Evolutionary conservation across 2,797 vertebrate genomes (phyloP).

Genomic region (Phoxinus dragarum): DNA sequence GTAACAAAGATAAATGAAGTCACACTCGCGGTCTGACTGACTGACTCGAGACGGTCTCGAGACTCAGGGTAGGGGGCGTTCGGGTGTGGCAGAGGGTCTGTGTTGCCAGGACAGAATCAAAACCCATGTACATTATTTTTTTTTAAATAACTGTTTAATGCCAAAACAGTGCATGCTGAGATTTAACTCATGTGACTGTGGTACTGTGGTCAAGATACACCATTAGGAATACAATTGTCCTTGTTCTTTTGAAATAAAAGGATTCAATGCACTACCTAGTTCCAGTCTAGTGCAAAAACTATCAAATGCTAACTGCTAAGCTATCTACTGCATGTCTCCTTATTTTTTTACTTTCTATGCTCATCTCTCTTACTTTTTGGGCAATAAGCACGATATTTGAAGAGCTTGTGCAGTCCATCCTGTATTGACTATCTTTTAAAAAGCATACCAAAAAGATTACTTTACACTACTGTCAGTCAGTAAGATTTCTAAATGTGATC

Average conservation of each 20-base stretch:
- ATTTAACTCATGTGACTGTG: background rate
- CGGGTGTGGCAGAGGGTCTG: background rate
- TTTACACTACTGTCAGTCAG: background rate
- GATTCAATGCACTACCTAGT: background rate
- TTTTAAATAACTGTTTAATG: too few species aligned
- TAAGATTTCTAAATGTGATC: background rate
- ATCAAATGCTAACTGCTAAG: too few species aligned
- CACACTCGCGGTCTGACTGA: constrained; percentile 19
- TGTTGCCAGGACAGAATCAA: background rate
- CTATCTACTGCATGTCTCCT: background rate
- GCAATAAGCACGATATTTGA: background rate
- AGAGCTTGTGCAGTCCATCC: background rate
- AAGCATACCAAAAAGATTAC: background rate
- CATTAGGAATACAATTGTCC: background rate
- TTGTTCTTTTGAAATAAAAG: background rate
- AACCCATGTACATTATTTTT: background rate
- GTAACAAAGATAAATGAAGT: constrained; percentile 49
- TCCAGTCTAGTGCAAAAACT: background rate
- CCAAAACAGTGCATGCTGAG: background rate
- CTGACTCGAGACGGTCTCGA: background rate
- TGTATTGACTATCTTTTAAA: background rate
- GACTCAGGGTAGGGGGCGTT: background rate
- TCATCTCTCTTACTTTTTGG: background rate
- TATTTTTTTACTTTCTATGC: background rate
- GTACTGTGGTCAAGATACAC: background rate